Conservation (phyloP, 1,140 invertebrate species). For the Mamestra configurata region DNA sequence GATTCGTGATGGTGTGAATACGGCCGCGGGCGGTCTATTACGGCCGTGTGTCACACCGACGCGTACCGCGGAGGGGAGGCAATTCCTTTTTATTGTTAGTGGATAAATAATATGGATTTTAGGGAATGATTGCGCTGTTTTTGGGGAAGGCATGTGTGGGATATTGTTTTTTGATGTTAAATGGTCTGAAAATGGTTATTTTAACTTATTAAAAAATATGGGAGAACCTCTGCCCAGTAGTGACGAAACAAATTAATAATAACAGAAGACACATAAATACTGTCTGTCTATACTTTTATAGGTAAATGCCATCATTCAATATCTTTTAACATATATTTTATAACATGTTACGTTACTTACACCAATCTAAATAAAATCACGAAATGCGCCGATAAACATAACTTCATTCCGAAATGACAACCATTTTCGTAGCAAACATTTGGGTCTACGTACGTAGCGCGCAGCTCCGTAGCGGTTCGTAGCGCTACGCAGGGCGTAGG, state of each 20-base stretch:
- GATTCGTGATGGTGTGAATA: slow-evolving; percentile 53
- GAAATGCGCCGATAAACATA: background rate
- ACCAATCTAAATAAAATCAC: background rate
- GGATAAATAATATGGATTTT: slow-evolving; percentile 38
- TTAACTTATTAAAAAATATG: too few relatives aligned
- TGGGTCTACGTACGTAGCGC: slow-evolving; percentile 30
- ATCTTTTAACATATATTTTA: background rate
- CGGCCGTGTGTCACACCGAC: slow-evolving; percentile 20
- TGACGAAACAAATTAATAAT: too few relatives aligned
- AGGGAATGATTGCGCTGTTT: slow-evolving; percentile 41
- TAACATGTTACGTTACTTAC: background rate
- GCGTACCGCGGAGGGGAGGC: slow-evolving; percentile 11
- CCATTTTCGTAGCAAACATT: slow-evolving; percentile 20
- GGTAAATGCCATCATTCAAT: too few relatives aligned
- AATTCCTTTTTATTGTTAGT: slow-evolving; percentile 48
- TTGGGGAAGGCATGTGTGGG: background rate
- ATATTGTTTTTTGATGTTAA: background rate
- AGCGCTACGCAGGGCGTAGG: slow-evolving; percentile 27
- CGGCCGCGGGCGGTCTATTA: slow-evolving; percentile 50
- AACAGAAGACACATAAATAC: too few relatives aligned
- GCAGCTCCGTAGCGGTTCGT: slow-evolving; percentile 32
- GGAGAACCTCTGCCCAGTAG: too few relatives aligned
- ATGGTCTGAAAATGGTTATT: too few relatives aligned
- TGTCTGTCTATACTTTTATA: too few relatives aligned
- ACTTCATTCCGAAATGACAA: slow-evolving; percentile 8